phyloP scores from a whole-genome alignment of 2,113 vertebrate species.

The Dendrocopos noguchii region DNA sequence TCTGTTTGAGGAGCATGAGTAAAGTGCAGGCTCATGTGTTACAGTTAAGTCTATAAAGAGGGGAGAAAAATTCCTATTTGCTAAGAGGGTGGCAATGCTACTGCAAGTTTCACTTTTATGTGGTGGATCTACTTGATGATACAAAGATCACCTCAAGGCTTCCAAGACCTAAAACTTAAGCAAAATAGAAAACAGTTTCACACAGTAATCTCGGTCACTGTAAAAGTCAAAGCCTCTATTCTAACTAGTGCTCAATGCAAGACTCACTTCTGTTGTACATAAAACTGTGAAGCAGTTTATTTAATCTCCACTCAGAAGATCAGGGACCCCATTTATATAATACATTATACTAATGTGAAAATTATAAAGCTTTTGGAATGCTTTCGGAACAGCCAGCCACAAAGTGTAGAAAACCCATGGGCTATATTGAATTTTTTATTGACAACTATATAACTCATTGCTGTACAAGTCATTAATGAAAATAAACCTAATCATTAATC shows the following conservation, averaged over 20 bases:
- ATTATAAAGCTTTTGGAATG: slow-evolving; percentile 65
- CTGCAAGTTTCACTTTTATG: background rate
- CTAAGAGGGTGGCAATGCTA: background rate
- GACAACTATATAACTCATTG: slow-evolving; percentile 55
- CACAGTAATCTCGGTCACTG: background rate
- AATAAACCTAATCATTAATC: slow-evolving; percentile 57
- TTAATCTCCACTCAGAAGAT: background rate
- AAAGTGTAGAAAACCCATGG: slow-evolving; percentile 46
- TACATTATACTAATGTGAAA: slow-evolving; percentile 32
- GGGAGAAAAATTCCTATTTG: background rate
- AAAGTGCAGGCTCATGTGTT: background rate
- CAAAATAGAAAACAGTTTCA: background rate
- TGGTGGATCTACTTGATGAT: background rate
- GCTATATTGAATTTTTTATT: slow-evolving; percentile 63
- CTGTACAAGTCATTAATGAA: slow-evolving; percentile 66
- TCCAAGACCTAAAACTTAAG: background rate
- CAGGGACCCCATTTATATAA: background rate
- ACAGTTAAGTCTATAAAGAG: background rate
- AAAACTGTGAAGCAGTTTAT: background rate
- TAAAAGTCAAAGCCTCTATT: background rate
- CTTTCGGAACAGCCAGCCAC: slow-evolving; percentile 31
- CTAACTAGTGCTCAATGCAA: background rate
- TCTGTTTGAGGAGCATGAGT: background rate
- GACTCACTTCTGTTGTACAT: background rate
- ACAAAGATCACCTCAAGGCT: background rate